These are phyloP conservation scores for Thymelicus sylvestris DNA, from an alignment of 2,888 invertebrate genomes.

Conservation along the genomic window DNA sequence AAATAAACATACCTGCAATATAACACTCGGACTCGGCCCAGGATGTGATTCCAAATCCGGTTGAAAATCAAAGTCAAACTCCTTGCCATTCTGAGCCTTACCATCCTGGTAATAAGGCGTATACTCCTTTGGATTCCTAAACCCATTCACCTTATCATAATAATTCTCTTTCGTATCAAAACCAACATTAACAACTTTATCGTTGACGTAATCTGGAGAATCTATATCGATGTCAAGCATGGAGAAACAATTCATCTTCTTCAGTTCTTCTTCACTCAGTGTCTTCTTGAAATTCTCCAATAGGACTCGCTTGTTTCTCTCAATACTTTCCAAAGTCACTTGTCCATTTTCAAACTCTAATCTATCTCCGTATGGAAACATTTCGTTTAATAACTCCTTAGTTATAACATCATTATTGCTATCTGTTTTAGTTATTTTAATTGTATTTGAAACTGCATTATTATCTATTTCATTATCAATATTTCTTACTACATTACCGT, in stretches of 20 bases:
- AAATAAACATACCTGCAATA: constrained; percentile 87
- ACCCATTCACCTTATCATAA: constrained; percentile 53
- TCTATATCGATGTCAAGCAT: constrained; percentile 78
- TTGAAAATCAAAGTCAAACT: constrained; percentile 94
- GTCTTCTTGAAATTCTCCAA: constrained; percentile 57
- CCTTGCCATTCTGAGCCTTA: constrained; percentile 57
- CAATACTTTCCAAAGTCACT: constrained; percentile 67
- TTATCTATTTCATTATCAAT: constrained; percentile 1
- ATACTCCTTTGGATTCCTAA: constrained; percentile 49
- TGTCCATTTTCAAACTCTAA: constrained; percentile 55
- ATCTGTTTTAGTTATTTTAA: neutral
- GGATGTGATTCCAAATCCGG: constrained; percentile 92
- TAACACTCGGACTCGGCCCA: constrained; percentile 97
- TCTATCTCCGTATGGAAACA: constrained; percentile 65
- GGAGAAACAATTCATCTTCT: constrained; percentile 73
- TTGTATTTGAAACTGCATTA: neutral
- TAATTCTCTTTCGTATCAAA: constrained; percentile 69
- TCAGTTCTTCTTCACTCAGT: constrained; percentile 56
- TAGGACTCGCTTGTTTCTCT: constrained; percentile 67
- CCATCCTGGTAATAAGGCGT: constrained; percentile 64
- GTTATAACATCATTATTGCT: constrained; percentile 23
- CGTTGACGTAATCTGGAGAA: constrained; percentile 62
- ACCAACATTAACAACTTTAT: constrained; percentile 66
- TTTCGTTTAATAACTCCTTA: constrained; percentile 46
- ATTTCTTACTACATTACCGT: neutral